Evolutionary conservation across 2,888 invertebrate species (phyloP).

Genomic region (Drosophila neoperkinsi): DNA sequence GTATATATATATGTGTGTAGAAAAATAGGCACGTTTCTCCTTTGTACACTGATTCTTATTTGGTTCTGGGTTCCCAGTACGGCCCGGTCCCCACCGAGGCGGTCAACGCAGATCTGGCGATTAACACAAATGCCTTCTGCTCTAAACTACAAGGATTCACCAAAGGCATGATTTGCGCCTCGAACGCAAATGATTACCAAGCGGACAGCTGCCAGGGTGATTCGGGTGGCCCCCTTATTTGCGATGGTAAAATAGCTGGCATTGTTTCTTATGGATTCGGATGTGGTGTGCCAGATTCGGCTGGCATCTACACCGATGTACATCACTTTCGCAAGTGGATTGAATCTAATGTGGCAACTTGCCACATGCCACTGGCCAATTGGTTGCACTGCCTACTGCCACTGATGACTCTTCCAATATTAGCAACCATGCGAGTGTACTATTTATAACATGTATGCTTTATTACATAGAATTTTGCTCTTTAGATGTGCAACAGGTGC

Average conservation of each 20-base stretch:
- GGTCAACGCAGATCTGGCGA: slow-evolving; percentile 53
- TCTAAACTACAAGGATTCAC: background rate
- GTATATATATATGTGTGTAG: background rate
- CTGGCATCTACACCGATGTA: slow-evolving; percentile 67
- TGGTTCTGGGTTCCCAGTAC: slow-evolving; percentile 28
- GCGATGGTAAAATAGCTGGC: slow-evolving; percentile 49
- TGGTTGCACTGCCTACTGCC: background rate
- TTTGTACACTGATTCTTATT: background rate
- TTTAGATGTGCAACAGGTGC: slow-evolving; percentile 24
- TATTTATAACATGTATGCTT: background rate
- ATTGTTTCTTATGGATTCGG: slow-evolving; percentile 71
- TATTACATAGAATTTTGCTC: background rate
- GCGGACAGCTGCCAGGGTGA: slow-evolving; percentile 73
- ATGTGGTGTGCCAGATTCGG: slow-evolving; percentile 46
- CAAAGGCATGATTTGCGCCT: slow-evolving; percentile 65
- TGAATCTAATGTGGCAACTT: slow-evolving; percentile 4
- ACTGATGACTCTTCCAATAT: slow-evolving; percentile 1
- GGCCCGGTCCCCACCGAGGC: slow-evolving; percentile 65
- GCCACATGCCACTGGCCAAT: background rate
- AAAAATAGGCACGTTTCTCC: background rate
- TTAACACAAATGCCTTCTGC: slow-evolving; percentile 40
- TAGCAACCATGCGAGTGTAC: background rate
- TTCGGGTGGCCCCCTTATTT: slow-evolving; percentile 73
- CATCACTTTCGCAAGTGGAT: slow-evolving; percentile 59
- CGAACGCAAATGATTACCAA: slow-evolving; percentile 39